Conservation (phyloP, 1,140 invertebrate genomes). For the Artemia franciscana region DNA sequence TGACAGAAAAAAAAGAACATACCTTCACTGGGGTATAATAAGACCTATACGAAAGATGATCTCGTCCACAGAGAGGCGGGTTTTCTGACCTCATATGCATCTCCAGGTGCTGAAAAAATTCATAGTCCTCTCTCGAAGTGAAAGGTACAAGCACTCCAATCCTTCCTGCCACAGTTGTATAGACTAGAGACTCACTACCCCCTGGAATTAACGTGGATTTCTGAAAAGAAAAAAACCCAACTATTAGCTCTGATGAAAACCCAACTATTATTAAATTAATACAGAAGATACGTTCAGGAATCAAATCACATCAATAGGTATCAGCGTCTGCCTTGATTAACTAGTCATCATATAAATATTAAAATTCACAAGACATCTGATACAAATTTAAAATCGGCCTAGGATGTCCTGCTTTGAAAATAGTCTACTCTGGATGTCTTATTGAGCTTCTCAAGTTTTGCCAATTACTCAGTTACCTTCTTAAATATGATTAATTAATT, state of each 20-base stretch:
- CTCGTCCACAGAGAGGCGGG: slow-evolving; percentile 80
- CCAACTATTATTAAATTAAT: too few species aligned
- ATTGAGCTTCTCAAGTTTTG: too few species aligned
- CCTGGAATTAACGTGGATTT: slow-evolving; percentile 91
- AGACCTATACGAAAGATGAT: slow-evolving; percentile 88
- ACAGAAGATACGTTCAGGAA: too few species aligned
- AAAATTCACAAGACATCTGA: background rate
- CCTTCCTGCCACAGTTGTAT: slow-evolving; percentile 81
- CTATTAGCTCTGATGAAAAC: background rate
- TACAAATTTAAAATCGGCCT: background rate
- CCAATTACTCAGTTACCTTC: too few species aligned
- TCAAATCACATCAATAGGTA: background rate
- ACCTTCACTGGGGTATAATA: slow-evolving; percentile 96
- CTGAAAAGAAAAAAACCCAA: slow-evolving; percentile 22
- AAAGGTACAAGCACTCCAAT: slow-evolving; percentile 93
- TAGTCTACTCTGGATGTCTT: too few species aligned
- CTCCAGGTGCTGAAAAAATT: slow-evolving; percentile 97
- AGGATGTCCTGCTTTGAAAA: too few species aligned
- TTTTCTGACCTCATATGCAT: slow-evolving; percentile 99
- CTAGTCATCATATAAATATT: background rate
- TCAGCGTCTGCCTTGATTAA: background rate
- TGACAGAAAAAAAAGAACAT: slow-evolving; percentile 12
- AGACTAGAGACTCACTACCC: slow-evolving; percentile 83
- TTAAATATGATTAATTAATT: too few species aligned
- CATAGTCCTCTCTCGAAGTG: slow-evolving; percentile 91